phyloP scores from a whole-genome alignment of 2,113 vertebrate genomes.

The Pteruthius melanotis region DNA sequence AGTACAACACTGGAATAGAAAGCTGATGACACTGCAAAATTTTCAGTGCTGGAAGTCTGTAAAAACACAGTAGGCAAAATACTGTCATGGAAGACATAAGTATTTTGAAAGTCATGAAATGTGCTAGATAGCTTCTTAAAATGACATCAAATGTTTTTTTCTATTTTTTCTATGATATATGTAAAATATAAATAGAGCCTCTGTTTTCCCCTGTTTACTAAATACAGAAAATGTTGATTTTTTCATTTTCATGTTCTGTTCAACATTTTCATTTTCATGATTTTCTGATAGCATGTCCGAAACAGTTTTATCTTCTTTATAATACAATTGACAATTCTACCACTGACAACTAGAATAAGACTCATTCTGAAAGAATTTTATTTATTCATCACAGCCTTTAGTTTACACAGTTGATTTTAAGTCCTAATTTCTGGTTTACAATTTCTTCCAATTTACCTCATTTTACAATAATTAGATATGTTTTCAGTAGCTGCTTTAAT shows the following conservation, averaged over 20 bases:
- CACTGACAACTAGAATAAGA: not conserved
- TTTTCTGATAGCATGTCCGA: not conserved
- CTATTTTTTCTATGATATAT: not conserved
- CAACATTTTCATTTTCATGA: not conserved
- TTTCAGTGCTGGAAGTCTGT: not conserved
- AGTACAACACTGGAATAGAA: not conserved
- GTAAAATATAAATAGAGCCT: not conserved
- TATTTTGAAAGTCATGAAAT: not conserved
- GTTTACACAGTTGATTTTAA: not conserved
- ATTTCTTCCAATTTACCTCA: not conserved
- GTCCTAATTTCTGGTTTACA: not conserved
- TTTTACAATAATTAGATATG: not conserved
- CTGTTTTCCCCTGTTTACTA: not conserved
- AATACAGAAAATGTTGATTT: not conserved
- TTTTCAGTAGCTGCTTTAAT: not conserved
- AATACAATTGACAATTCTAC: not conserved
- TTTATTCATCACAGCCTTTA: not conserved
- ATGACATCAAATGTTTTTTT: not conserved
- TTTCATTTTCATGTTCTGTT: not conserved
- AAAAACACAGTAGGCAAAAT: not conserved
- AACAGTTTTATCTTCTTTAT: not conserved
- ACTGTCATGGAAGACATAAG: not conserved
- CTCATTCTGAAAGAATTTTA: not conserved
- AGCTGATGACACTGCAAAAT: not conserved
- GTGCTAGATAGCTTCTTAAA: not conserved